A percentile compares a stretch with the other conserved stretches of the same genome.
phyloP scores from a whole-genome alignment of 1,140 invertebrate species.

The Caenorhabditis remanei region DNA sequence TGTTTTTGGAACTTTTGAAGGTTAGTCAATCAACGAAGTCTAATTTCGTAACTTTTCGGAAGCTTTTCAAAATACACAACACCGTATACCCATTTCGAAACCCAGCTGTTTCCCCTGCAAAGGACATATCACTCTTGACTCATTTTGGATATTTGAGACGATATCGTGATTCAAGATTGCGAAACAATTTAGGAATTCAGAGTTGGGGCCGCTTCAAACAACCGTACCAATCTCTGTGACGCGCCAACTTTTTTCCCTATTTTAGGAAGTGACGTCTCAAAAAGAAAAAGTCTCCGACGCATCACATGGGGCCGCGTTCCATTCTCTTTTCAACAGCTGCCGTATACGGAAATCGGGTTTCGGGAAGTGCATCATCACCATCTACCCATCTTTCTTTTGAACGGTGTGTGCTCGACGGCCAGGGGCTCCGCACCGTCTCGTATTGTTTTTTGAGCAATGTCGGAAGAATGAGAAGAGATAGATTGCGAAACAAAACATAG shows the following conservation, averaged over 20 bases:
- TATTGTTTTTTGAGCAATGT: conserved; percentile 37
- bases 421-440: conserved; percentile 45
- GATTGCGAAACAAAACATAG: conserved; percentile 15
- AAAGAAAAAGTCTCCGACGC: neutral
- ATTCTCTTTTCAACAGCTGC: neutral
- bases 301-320: conserved; percentile 2
- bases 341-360: conserved; percentile 56
- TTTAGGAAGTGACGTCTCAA: conserved; percentile 41
- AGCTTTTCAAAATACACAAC: no score
- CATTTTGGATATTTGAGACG: no score
- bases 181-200: no score
- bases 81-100: no score
- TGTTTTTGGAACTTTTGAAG: no score
- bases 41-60: no score
- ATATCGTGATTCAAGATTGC: no score
- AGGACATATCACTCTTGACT: no score
- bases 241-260: neutral
- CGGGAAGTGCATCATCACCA: conserved; percentile 23
- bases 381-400: neutral
- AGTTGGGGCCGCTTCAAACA: neutral
- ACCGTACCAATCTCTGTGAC: neutral
- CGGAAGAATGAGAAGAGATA: neutral
- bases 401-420: conserved; percentile 25
- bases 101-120: no score
- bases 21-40: no score